A percentile compares a stretch with the other conserved stretches of the same genome.
These are phyloP conservation scores for Gryllus longicercus DNA, from an alignment of 2,888 invertebrate genomes.

Conservation along the genomic window DNA sequence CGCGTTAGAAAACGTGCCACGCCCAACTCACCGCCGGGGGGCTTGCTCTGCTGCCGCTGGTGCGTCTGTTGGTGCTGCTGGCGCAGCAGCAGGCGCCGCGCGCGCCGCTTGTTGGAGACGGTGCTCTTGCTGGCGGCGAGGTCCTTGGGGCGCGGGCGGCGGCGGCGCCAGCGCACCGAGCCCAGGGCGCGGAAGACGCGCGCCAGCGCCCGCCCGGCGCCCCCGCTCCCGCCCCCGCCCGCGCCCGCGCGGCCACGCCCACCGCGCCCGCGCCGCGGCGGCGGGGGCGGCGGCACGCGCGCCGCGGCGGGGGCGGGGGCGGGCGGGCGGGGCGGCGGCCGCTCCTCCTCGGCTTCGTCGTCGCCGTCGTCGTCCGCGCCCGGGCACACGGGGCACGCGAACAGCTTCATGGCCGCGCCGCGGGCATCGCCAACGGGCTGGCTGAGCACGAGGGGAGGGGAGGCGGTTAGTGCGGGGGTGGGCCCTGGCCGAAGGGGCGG, in stretches of 20 bases:
- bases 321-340: background rate
- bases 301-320: background rate
- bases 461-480: too few species aligned
- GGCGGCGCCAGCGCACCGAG: slow-evolving; percentile 41
- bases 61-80: background rate
- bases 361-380: background rate
- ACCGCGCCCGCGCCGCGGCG: background rate
- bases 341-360: too few species aligned
- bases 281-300: slow-evolving; percentile 10
- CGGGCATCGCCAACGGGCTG: background rate
- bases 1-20: too few species aligned
- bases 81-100: background rate
- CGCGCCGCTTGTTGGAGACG: background rate
- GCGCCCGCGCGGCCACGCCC: slow-evolving; percentile 22
- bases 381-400: background rate
- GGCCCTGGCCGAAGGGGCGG: too few species aligned
- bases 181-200: slow-evolving; percentile 46
- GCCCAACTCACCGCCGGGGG: background rate
- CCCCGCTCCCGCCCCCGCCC: background rate
- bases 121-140: background rate
- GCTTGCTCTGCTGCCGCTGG: background rate
- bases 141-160: slow-evolving; percentile 38
- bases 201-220: slow-evolving; percentile 38
- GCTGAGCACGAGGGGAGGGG: background rate
- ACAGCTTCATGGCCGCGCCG: slow-evolving; percentile 17